Conservation (phyloP, 2,888 invertebrate species). For the Drosophila glabriapex region DNA sequence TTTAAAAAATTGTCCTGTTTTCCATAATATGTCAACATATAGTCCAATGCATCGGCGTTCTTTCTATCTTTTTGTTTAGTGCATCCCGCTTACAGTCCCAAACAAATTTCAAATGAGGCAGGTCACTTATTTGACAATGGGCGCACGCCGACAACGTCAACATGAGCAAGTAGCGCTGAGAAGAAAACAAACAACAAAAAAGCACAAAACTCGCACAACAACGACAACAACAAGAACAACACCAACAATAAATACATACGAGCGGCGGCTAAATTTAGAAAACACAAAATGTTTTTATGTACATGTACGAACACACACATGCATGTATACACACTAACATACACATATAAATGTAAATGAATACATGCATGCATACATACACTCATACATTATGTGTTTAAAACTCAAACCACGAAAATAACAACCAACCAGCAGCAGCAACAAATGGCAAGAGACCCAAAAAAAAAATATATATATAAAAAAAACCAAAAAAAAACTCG, state of each 20-base stretch:
- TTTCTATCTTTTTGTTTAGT: slow-evolving; percentile 5
- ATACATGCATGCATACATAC: slow-evolving; percentile 6
- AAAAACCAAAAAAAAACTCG: slow-evolving; percentile 60
- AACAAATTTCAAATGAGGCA: slow-evolving; percentile 76
- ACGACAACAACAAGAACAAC: slow-evolving; percentile 15
- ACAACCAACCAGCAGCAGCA: slow-evolving; percentile 46
- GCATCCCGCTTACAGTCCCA: slow-evolving; percentile 48
- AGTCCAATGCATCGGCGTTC: not conserved
- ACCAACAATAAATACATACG: slow-evolving; percentile 37
- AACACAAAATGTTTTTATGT: slow-evolving; percentile 51
- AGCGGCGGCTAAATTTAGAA: slow-evolving; percentile 74
- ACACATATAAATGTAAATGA: slow-evolving; percentile 1
- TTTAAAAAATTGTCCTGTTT: not conserved
- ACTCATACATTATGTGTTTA: slow-evolving; percentile 30
- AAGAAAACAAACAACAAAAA: slow-evolving; percentile 50
- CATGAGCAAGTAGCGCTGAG: slow-evolving; percentile 38
- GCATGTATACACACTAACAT: not conserved
- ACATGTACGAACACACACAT: slow-evolving; percentile 5
- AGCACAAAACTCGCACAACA: slow-evolving; percentile 7
- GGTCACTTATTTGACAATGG: slow-evolving; percentile 72
- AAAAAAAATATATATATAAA: slow-evolving; percentile 39
- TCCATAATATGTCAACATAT: not conserved
- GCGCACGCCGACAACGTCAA: slow-evolving; percentile 36
- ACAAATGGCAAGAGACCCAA: slow-evolving; percentile 64
- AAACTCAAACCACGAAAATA: slow-evolving; percentile 56